phyloP scores from a whole-genome alignment of 1,140 invertebrate genomes.

The Oppia nitens region DNA sequence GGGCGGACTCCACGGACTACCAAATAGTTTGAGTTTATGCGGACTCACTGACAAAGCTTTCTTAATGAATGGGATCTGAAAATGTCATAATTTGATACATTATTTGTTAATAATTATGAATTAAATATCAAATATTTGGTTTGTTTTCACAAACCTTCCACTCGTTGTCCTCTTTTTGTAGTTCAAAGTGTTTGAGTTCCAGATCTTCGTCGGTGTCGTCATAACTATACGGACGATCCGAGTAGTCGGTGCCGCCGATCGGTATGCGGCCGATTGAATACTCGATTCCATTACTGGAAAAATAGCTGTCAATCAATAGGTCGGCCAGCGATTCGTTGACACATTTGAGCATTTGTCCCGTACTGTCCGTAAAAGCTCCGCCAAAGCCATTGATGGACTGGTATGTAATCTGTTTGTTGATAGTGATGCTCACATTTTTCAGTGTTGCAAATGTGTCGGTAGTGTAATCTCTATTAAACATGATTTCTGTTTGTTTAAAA shows the following conservation, averaged over 20 bases:
- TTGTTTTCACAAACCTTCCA: not conserved
- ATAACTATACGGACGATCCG: slow-evolving; percentile 45
- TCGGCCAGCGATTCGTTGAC: not conserved
- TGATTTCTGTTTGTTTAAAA: not conserved
- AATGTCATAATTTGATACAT: no score
- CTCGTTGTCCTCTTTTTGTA: not conserved
- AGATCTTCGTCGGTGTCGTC: slow-evolving; percentile 37
- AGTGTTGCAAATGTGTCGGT: not conserved
- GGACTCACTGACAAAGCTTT: slow-evolving; percentile 31
- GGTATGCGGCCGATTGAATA: slow-evolving; percentile 57
- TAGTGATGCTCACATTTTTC: slow-evolving; percentile 1
- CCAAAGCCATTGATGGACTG: slow-evolving; percentile 53
- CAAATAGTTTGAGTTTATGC: slow-evolving; percentile 38
- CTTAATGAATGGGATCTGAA: slow-evolving; percentile 46
- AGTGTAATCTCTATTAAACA: not conserved
- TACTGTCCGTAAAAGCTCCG: slow-evolving; percentile 66
- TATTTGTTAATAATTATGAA: not conserved
- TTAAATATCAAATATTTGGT: not conserved
- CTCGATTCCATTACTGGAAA: slow-evolving; percentile 33
- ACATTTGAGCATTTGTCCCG: slow-evolving; percentile 46
- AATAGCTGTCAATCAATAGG: slow-evolving; percentile 8
- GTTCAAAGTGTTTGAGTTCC: slow-evolving; percentile 21
- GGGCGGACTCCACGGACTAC: slow-evolving; percentile 64
- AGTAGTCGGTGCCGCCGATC: slow-evolving; percentile 68
- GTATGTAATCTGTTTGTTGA: slow-evolving; percentile 19